These are phyloP conservation scores for Crotalus helleri DNA, from an alignment of 2,113 vertebrate genomes.

Conservation along the genomic window DNA sequence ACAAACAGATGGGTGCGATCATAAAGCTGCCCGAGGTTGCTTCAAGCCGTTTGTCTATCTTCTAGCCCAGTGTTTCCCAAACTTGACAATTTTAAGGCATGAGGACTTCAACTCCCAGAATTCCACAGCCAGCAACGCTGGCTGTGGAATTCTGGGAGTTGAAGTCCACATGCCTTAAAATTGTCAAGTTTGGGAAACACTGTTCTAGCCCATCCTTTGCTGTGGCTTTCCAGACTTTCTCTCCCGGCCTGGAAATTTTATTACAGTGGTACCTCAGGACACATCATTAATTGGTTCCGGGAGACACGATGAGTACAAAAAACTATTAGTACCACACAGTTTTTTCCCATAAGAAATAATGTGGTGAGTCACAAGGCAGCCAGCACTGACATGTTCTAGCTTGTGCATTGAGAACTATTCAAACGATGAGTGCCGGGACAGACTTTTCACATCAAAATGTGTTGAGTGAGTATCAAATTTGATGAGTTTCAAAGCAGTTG, in stretches of 20 bases:
- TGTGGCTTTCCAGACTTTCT: neutral
- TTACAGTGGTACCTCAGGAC: neutral
- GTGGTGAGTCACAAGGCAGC: neutral
- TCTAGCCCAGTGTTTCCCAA: too few relatives aligned
- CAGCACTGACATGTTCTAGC: neutral
- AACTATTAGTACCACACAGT: neutral
- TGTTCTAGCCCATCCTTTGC: neutral
- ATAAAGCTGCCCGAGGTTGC: neutral
- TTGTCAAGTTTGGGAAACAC: too few relatives aligned
- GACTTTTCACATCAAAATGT: neutral
- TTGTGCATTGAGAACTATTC: neutral
- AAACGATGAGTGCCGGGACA: neutral
- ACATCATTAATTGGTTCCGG: neutral
- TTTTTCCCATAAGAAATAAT: neutral
- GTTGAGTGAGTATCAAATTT: neutral
- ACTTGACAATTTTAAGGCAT: too few relatives aligned
- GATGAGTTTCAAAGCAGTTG: neutral
- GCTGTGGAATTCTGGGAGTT: too few relatives aligned
- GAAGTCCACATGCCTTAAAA: too few relatives aligned
- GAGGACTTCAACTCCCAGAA: too few relatives aligned
- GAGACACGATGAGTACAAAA: neutral
- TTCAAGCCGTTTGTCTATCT: too few relatives aligned
- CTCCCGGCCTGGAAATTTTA: neutral
- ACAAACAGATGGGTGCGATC: neutral
- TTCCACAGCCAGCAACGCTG: too few relatives aligned